Base-by-base conservation (phyloP, 1,140 invertebrate species). In the Drosophila equinoxialis region DNA sequence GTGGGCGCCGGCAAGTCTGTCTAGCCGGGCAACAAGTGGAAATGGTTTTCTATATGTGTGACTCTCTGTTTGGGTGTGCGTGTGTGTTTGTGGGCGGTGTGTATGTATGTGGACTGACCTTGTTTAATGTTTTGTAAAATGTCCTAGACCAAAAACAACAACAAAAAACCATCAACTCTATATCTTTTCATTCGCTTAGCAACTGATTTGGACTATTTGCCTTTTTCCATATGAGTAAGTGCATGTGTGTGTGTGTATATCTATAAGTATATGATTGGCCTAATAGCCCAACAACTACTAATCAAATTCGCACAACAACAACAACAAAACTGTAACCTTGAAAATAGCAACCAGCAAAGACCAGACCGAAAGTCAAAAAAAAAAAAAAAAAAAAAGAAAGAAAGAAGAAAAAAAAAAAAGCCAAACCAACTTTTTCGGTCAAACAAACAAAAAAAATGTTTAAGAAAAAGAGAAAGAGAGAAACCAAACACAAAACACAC, bases 241-340 rank as follows among this genome's bases (percentile, higher is more conserved):
- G 35, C 35, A 37, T 54, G 17, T 17, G 45, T 60, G 3, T 3
- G 30, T 65, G 35, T 54, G 48, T 51, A 71, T 57, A 90, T 89
- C 87, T 91, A 51, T 51, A 20, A 51, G 45, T 51, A 20, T 51
- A 10, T 51, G 45, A 51, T 51, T 51, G 45, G 17, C 17, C 37
- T 39, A 39, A 39, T 39, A 39, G 37, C 37, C 37, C 10, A 39
- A 11, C 45, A 51, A 51, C 45, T 51, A 51, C 45, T 51, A 51
- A 51, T 51, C 45, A 51, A 51, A 51, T 51, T 51, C 20, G 45
- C 45, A 51, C 45, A 51, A 51, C 5, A 30, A 30, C 5, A 30
- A 30, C 23, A 26, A 26, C 23, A 26, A 75, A 87, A 74, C 39
- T 71, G 64, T 87, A 91, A 85, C 89, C 87, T 91, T 91, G 89